Conservation (phyloP, 2,113 vertebrate genomes). For the Nothoprocta perdicaria region DNA sequence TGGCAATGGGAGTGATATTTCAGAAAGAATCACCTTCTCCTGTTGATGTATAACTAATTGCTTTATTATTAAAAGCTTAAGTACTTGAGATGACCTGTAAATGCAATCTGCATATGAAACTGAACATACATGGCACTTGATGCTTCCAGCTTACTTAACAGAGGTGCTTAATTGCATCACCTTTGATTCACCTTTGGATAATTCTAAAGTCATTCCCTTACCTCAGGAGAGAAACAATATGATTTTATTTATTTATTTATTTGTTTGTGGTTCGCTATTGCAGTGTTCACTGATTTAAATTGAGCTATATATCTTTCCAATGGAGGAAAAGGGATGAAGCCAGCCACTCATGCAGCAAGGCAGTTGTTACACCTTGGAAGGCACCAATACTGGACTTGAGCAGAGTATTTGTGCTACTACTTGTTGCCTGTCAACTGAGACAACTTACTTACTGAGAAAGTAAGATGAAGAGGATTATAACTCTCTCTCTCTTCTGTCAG, state of each 20-base stretch:
- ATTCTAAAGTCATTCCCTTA: not conserved
- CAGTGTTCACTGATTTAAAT: not conserved
- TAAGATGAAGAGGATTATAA: not conserved
- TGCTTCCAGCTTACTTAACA: not conserved
- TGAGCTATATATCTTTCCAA: not conserved
- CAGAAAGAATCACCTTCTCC: conserved; percentile 51
- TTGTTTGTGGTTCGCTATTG: not conserved
- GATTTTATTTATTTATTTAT: not conserved
- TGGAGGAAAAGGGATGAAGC: not conserved
- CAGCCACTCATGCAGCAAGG: not conserved
- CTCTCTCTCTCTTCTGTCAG: not conserved
- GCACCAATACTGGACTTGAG: not conserved
- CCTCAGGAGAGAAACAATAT: not conserved
- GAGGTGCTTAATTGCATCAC: not conserved
- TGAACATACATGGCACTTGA: not conserved
- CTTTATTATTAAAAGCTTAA: conserved; percentile 63
- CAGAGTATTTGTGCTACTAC: not conserved
- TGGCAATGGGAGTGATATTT: conserved; percentile 61
- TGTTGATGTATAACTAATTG: conserved; percentile 55
- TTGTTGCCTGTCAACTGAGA: not conserved
- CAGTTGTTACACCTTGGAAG: not conserved
- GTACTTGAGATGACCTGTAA: conserved; percentile 43
- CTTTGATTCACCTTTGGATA: not conserved
- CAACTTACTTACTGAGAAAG: not conserved
- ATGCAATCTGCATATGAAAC: conserved; percentile 25